Base-by-base conservation (phyloP, 2,797 vertebrate genomes). In the Silurus lanzhouensis region DNA sequence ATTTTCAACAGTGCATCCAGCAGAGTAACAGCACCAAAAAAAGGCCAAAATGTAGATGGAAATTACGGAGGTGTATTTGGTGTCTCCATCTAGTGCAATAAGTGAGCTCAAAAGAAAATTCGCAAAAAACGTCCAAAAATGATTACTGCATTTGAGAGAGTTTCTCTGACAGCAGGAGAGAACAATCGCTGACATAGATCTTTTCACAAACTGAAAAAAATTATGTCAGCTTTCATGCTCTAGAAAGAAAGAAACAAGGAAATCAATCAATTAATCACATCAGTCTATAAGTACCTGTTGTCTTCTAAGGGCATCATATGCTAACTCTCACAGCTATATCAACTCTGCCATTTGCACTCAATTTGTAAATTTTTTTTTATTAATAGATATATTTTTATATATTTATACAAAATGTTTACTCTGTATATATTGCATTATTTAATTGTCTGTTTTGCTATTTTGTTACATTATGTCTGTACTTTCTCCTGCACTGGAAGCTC, bases 81-180 rank as follows among this genome's bases (percentile, higher is more conserved):
- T 25, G 22, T 55, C 12, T 57, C 5, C 5, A 12, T 12, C 3
- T 9, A 77, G 27, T 1, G 0, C 55, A 55, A 58, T 76, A 86
- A 84, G 61, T 81, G 70, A 74, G 72, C 12, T 5, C 15, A 19
- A 76, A 71, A 80, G 68, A 70, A 70, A 52, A 5, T 17, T 15
- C 15, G 48, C 48, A 52, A 52, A 52, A 52, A 52, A 10, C 38
- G 38, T 38, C 38, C 38, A 66, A 25, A n/a, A n/a, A 64, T 5
- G 2, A 64, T 27, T 27, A 19, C 25, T 17, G 66, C 66, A 17
- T 17, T 17, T 2, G 7, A 17, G 6, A 44, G 66, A 38, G 17
- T 9, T 70, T 70, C 15, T 44, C 15, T 44, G 31, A 6, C 22
- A 44, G 0, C 1, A 5, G 67, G 7, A 6, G 67, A 20, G 6